phyloP scores from a whole-genome alignment of 2,797 vertebrate genomes.

The Coregonus suidteri region DNA sequence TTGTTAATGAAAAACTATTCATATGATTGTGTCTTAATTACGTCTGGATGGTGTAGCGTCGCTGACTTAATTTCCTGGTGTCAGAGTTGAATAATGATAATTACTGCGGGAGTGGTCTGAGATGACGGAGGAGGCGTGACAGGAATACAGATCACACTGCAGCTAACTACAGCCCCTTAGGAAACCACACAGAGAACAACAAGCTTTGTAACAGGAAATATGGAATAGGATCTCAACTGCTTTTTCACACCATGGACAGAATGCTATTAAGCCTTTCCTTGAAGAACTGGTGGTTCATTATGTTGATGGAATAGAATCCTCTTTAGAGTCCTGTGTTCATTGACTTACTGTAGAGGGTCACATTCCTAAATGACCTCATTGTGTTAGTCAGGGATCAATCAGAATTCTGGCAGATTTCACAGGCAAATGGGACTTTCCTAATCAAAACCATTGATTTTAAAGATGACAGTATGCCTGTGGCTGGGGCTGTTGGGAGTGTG shows the following conservation, averaged over 20 bases:
- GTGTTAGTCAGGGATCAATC: not conserved
- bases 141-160: constrained; percentile 51
- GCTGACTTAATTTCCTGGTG: constrained; percentile 59
- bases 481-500: constrained; percentile 14
- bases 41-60: constrained; percentile 43
- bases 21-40: constrained; percentile 65
- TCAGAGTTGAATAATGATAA: constrained; percentile 65
- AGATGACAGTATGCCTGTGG: constrained; percentile 43
- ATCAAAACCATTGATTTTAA: constrained; percentile 53
- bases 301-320: not conserved
- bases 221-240: not conserved
- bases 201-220: not conserved
- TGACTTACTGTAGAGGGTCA: not conserved
- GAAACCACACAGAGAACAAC: not conserved
- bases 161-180: not conserved
- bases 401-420: constrained; percentile 1
- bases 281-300: not conserved
- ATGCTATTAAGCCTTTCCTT: not conserved
- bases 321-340: not conserved
- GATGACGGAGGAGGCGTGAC: constrained; percentile 41
- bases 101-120: constrained; percentile 46
- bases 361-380: not conserved
- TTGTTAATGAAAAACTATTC: constrained; percentile 44
- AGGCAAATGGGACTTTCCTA: constrained; percentile 30
- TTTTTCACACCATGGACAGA: not conserved